Conservation (phyloP, 53 echinoderm and acorn worm genomes). For the Crossaster papposus region DNA sequence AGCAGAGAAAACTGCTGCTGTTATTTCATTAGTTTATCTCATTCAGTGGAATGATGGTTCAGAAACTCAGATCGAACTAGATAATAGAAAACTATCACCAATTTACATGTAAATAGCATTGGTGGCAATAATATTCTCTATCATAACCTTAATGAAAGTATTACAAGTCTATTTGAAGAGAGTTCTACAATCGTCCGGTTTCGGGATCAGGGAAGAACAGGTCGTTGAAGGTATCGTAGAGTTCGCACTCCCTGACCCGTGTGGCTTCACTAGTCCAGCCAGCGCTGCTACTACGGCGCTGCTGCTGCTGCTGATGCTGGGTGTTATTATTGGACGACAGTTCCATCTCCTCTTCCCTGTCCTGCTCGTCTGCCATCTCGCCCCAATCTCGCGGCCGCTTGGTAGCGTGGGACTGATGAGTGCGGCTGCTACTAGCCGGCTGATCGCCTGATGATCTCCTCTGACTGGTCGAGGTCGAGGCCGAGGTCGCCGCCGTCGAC, state of each 20-base stretch:
- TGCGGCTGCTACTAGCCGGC: background rate
- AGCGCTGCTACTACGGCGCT: background rate
- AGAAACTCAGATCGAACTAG: no score
- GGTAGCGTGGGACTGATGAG: background rate
- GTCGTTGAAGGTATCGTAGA: constrained; percentile 31
- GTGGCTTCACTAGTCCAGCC: background rate
- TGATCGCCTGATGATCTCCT: background rate
- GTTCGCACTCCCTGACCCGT: constrained; percentile 27
- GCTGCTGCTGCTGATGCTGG: no score
- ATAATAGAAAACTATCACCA: no score
- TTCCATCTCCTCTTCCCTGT: constrained; percentile 17
- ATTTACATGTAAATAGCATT: no score
- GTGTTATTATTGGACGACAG: background rate
- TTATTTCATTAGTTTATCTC: no score
- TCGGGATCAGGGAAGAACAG: constrained; percentile 48
- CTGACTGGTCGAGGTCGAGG: background rate
- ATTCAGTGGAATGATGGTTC: no score
- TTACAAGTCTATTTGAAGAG: background rate
- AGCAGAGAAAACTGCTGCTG: no score
- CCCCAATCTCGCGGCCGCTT: constrained; percentile 45
- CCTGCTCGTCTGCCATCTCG: constrained; percentile 36
- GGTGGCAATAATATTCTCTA: no score
- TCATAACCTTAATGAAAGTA: background rate
- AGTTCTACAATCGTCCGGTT: constrained; percentile 30
- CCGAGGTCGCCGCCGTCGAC: background rate